These are phyloP conservation scores for Palythoa heliodiscus DNA, from an alignment of 92 coral and sea anemone species.

Conservation along the genomic window DNA sequence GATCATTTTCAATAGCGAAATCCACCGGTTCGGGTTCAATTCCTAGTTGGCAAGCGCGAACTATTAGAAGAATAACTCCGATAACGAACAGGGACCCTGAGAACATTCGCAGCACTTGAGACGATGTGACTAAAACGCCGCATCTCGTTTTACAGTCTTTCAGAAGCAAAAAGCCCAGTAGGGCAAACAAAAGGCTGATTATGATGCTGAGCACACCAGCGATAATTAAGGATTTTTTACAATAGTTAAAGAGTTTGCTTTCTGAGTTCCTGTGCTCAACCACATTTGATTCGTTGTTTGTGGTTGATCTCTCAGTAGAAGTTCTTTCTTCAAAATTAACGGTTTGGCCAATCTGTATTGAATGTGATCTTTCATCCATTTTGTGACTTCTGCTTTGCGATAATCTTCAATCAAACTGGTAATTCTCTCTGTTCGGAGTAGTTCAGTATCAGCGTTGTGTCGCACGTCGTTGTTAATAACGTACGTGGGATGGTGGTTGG, in stretches of 20 bases:
- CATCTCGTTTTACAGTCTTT: constrained; percentile 69
- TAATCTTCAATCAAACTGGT: neutral
- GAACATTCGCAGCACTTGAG: constrained; percentile 36
- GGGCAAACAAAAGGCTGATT: constrained; percentile 74
- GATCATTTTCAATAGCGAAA: neutral
- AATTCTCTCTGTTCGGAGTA: neutral
- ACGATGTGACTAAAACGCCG: constrained; percentile 20
- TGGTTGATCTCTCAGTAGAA: neutral
- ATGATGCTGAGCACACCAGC: constrained; percentile 67
- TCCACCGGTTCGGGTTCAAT: neutral
- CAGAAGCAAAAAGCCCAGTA: constrained; percentile 66
- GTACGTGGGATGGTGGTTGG: neutral
- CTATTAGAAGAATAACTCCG: constrained; percentile 22
- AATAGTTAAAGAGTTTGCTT: neutral
- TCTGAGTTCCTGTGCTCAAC: neutral
- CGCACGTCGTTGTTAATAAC: neutral
- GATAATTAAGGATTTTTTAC: constrained; percentile 41
- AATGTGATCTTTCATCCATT: constrained; percentile 2
- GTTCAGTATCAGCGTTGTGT: neutral
- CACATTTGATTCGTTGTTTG: neutral
- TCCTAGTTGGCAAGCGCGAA: constrained; percentile 32
- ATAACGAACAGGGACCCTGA: constrained; percentile 32
- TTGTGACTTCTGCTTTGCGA: neutral
- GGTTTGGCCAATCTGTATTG: neutral
- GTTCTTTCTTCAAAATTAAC: neutral